Evolutionary conservation across 2,888 invertebrate genomes (phyloP).

Genomic region (Drosophila gaucha): DNA sequence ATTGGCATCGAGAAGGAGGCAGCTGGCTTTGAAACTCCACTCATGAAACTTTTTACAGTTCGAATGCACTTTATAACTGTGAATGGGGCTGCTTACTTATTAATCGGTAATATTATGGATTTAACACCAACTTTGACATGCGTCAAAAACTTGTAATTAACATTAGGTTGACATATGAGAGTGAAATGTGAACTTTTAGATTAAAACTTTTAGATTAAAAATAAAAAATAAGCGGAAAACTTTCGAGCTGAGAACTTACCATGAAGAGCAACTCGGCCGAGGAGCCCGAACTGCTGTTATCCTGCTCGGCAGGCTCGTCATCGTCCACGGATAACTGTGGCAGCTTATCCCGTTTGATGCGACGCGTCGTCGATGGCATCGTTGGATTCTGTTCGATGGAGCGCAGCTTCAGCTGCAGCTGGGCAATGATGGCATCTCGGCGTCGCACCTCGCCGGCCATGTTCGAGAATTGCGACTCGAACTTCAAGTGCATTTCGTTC

Average conservation of each 20-base stretch:
- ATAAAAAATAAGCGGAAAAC: no score
- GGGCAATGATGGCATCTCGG: constrained; percentile 92
- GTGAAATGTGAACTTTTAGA: no score
- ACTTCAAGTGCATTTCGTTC: constrained; percentile 89
- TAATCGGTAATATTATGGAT: no score
- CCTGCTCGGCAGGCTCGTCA: constrained; percentile 65
- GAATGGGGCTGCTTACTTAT: no score
- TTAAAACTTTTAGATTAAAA: no score
- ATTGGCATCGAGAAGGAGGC: no score
- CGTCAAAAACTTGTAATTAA: no score
- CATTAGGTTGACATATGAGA: no score
- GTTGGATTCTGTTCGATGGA: constrained; percentile 85
- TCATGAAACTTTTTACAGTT: no score
- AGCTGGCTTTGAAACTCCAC: no score
- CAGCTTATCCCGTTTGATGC: constrained; percentile 59
- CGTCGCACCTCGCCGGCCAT: constrained; percentile 92
- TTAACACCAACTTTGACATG: no score
- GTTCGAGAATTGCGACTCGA: constrained; percentile 90
- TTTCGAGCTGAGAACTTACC: constrained; percentile 81
- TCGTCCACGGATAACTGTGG: constrained; percentile 65
- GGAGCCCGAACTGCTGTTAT: constrained; percentile 82
- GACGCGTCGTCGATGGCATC: constrained; percentile 32
- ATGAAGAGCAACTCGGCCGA: constrained; percentile 84
- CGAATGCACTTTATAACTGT: no score
- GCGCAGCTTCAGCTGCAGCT: constrained; percentile 90